phyloP scores from a whole-genome alignment of 1,140 invertebrate species.

The Hypothenemus hampei region DNA sequence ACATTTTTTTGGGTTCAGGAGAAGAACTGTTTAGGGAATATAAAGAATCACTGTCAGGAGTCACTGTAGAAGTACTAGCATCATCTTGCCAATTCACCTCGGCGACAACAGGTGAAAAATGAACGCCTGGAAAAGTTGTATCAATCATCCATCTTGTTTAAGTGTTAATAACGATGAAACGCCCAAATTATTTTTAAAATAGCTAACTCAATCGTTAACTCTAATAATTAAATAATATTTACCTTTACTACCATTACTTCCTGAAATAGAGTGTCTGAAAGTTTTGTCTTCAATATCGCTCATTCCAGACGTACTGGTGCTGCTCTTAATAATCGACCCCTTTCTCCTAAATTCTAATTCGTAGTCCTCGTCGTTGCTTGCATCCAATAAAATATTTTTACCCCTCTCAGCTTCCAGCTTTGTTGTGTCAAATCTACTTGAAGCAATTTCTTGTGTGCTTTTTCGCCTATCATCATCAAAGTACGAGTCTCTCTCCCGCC shows the following conservation, averaged over 20 bases:
- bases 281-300: constrained; percentile 45
- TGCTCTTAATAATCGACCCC: constrained; percentile 38
- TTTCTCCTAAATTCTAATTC: constrained; percentile 33
- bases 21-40: constrained; percentile 29
- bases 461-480: constrained; percentile 48
- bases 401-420: constrained; percentile 16
- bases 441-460: constrained; percentile 51
- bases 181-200: no score
- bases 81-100: constrained; percentile 65
- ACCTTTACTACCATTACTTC: constrained; percentile 47
- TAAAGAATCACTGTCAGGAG: constrained; percentile 36
- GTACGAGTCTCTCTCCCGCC: constrained; percentile 34
- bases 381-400: constrained; percentile 17
- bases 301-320: constrained; percentile 37
- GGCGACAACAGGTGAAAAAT: constrained; percentile 66
- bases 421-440: constrained; percentile 33
- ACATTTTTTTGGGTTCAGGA: constrained; percentile 18
- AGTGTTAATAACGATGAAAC: no score
- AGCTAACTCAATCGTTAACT: no score
- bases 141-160: no score
- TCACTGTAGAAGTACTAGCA: constrained; percentile 39
- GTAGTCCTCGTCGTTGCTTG: constrained; percentile 27
- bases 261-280: constrained; percentile 47
- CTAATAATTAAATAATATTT: constrained; percentile 12
- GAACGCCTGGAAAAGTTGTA: constrained; percentile 45